These are phyloP conservation scores for Oophaga pumilio DNA, from an alignment of 2,113 vertebrate species.

Conservation along the genomic window DNA sequence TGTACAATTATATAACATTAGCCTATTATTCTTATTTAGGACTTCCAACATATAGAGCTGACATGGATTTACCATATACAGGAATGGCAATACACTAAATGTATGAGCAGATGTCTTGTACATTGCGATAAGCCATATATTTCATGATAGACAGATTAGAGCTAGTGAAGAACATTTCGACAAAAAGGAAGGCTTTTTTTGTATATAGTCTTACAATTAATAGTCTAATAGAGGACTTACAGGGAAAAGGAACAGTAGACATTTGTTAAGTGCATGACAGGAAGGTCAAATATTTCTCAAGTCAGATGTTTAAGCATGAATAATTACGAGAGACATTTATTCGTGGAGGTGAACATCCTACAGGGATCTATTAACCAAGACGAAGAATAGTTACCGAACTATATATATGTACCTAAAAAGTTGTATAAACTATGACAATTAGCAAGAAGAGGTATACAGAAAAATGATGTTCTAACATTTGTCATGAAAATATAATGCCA, in stretches of 20 bases:
- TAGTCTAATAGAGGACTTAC: slow-evolving; percentile 18
- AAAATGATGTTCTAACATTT: not conserved
- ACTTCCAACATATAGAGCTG: not conserved
- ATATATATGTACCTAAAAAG: slow-evolving; percentile 14
- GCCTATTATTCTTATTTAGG: too few species aligned
- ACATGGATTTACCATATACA: not conserved
- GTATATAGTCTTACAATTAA: slow-evolving; percentile 9
- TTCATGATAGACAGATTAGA: not conserved
- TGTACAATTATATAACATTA: too few species aligned
- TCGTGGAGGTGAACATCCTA: slow-evolving; percentile 26
- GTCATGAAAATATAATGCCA: not conserved
- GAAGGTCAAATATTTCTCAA: slow-evolving; percentile 46
- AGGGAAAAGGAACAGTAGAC: slow-evolving; percentile 18
- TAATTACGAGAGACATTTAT: slow-evolving; percentile 43
- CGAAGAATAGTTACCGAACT: slow-evolving; percentile 6
- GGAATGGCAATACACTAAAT: not conserved
- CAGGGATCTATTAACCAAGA: slow-evolving; percentile 33
- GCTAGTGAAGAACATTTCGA: not conserved
- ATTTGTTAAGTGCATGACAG: slow-evolving; percentile 42
- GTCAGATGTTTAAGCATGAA: slow-evolving; percentile 42
- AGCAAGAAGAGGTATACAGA: not conserved
- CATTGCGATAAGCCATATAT: not conserved
- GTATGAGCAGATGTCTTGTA: not conserved
- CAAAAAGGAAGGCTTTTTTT: not conserved
- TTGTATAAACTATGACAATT: slow-evolving; percentile 25